Evolutionary conservation across 2,888 invertebrate species (phyloP).

Genomic region (Andricus curvator): DNA sequence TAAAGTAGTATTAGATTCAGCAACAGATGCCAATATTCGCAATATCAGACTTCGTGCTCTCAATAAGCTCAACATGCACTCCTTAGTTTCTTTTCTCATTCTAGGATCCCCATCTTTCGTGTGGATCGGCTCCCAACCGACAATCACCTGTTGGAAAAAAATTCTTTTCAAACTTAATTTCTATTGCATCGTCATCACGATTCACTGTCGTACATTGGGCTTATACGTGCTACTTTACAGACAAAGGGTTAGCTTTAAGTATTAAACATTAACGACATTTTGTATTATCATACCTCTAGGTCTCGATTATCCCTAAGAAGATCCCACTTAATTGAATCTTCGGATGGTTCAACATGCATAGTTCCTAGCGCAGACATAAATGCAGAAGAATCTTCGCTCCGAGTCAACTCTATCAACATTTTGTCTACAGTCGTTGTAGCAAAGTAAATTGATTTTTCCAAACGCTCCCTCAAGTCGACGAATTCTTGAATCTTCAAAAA

Average conservation of each 20-base stretch:
- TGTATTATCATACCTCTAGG: conserved; percentile 66
- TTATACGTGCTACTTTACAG: too few relatives aligned
- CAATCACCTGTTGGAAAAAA: conserved; percentile 66
- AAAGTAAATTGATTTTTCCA: conserved; percentile 91
- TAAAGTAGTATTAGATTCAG: conserved; percentile 62
- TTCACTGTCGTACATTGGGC: too few relatives aligned
- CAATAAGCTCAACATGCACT: conserved; percentile 71
- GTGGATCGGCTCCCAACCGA: conserved; percentile 72
- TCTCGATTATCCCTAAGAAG: conserved; percentile 74
- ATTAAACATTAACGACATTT: background rate
- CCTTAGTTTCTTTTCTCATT: conserved; percentile 70
- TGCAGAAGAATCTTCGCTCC: conserved; percentile 66
- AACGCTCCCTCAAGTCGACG: conserved; percentile 88
- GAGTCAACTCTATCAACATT: conserved; percentile 84
- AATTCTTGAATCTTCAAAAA: conserved; percentile 96
- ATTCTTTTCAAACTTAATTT: background rate
- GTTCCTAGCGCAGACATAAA: conserved; percentile 66
- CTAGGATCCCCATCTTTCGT: conserved; percentile 63
- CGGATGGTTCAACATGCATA: conserved; percentile 71
- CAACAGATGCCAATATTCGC: conserved; percentile 70
- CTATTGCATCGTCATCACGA: too few relatives aligned
- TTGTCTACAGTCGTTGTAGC: conserved; percentile 84
- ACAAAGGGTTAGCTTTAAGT: background rate
- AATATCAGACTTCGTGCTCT: conserved; percentile 70
- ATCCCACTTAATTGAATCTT: conserved; percentile 71